Evolutionary conservation across 2,113 vertebrate species (phyloP).

Genomic region (Engraulis encrasicolus): DNA sequence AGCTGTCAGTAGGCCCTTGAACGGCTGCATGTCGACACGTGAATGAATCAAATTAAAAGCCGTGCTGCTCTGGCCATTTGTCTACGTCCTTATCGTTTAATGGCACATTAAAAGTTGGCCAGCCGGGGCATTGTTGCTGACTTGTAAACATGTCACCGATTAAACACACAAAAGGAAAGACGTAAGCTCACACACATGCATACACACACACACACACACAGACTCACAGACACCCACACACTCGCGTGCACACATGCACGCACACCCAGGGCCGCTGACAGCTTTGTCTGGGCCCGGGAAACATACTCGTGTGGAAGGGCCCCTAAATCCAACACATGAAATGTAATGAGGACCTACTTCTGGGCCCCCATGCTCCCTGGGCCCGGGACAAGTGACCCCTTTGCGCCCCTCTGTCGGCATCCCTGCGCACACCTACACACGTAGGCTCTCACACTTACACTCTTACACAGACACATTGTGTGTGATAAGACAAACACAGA

Average conservation of each 20-base stretch:
- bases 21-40: neutral
- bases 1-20: neutral
- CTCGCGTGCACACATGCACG: neutral
- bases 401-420: too few species aligned
- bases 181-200: too few species aligned
- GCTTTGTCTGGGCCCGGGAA: too few species aligned
- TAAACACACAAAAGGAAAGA: too few species aligned
- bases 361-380: too few species aligned
- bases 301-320: too few species aligned
- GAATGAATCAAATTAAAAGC: neutral
- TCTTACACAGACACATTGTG: too few species aligned
- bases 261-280: too few species aligned
- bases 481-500: too few species aligned
- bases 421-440: neutral
- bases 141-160: neutral
- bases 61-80: neutral
- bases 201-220: neutral
- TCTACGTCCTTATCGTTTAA: neutral
- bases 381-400: too few species aligned
- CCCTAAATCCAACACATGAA: too few species aligned
- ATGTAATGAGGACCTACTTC: too few species aligned
- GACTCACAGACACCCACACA: constrained; percentile 21
- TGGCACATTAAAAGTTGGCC: neutral
- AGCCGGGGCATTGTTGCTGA: neutral
- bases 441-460: constrained; percentile 21